Percentiles rank a stretch among this genome's conserved stretches.
Evolutionary conservation across 2,888 invertebrate genomes (phyloP).

Genomic region (Tetropium fuscum): DNA sequence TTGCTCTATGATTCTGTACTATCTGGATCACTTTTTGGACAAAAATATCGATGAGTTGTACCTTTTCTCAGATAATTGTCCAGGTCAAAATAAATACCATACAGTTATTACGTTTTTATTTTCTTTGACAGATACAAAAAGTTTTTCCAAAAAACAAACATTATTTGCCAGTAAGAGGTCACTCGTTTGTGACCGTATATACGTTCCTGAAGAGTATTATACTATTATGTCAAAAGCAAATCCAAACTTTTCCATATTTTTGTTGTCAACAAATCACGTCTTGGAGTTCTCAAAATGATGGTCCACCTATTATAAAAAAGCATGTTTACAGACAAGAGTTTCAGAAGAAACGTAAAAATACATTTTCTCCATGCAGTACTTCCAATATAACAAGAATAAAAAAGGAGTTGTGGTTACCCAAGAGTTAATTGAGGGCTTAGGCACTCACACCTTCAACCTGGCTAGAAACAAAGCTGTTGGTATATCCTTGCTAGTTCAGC

Average conservation of each 20-base stretch:
- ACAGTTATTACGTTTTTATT: conserved; percentile 12
- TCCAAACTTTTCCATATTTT: conserved; percentile 6
- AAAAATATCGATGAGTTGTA: conserved; percentile 11
- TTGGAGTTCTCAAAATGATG: background rate
- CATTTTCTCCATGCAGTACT: conserved; percentile 1
- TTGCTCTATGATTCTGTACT: conserved; percentile 22
- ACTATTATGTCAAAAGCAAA: background rate
- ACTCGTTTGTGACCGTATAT: background rate
- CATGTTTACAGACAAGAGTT: conserved; percentile 4
- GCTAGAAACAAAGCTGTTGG: conserved; percentile 10
- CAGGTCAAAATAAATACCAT: conserved; percentile 19
- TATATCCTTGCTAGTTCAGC: conserved; percentile 1
- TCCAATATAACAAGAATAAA: conserved; percentile 7
- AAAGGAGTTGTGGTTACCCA: conserved; percentile 8
- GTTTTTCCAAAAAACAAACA: background rate
- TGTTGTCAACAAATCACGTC: background rate
- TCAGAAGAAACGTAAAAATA: conserved; percentile 7
- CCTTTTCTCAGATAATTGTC: conserved; percentile 17
- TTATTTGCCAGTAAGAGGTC: background rate
- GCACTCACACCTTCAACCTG: conserved; percentile 3
- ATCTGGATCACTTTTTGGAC: conserved; percentile 5
- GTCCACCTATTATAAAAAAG: conserved; percentile 9
- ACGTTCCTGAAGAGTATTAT: conserved; percentile 3
- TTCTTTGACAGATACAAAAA: conserved; percentile 12
- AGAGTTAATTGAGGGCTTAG: conserved; percentile 8